Conservation (phyloP, 2,888 invertebrate species). For the Corythucha ciliata region DNA sequence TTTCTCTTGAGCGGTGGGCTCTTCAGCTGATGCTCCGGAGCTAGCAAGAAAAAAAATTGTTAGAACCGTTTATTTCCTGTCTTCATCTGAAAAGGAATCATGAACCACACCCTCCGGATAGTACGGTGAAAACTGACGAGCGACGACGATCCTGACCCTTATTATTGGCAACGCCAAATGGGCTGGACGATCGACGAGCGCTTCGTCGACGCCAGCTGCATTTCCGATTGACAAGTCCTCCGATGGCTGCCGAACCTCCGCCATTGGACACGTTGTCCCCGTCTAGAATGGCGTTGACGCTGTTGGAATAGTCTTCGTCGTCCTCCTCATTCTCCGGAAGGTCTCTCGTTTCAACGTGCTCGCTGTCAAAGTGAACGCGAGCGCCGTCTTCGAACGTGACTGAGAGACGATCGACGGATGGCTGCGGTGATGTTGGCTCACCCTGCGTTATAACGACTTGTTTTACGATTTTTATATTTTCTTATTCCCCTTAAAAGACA, state of each 20-base stretch:
- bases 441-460: no score
- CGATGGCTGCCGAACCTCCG: no score
- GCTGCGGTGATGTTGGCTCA: slow-evolving; percentile 56
- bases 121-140: slow-evolving; percentile 72
- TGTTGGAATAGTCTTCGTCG: slow-evolving; percentile 78
- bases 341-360: slow-evolving; percentile 34
- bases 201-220: slow-evolving; percentile 24
- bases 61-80: background rate
- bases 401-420: slow-evolving; percentile 59
- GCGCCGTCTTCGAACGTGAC: slow-evolving; percentile 59
- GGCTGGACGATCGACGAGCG: slow-evolving; percentile 41
- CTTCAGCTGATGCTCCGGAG: slow-evolving; percentile 60
- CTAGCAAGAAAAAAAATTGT: slow-evolving; percentile 8
- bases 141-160: slow-evolving; percentile 47
- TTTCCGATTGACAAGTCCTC: slow-evolving; percentile 50
- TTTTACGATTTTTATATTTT: no score
- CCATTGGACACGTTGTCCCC: no score
- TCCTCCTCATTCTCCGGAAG: slow-evolving; percentile 44
- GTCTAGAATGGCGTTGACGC: slow-evolving; percentile 67
- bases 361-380: slow-evolving; percentile 29
- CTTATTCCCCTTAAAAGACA: no score
- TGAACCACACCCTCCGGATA: slow-evolving; percentile 48
- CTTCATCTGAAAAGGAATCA: background rate
- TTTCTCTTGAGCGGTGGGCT: slow-evolving; percentile 70
- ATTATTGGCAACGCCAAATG: slow-evolving; percentile 44